Conservation (phyloP, 2,113 vertebrate genomes). For the Cynocephalus volans region DNA sequence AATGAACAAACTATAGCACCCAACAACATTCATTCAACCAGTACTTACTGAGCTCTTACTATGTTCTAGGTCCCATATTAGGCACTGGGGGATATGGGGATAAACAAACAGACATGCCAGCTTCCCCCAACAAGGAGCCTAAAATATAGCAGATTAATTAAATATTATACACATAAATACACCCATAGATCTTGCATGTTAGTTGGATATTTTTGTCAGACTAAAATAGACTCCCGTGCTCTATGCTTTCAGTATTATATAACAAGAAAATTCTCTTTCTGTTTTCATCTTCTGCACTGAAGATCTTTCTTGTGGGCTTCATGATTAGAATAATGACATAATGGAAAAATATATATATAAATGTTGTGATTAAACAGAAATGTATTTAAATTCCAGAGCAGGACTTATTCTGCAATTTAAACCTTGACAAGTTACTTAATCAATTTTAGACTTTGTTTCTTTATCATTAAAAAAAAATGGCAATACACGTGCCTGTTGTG, state of each 20-base stretch:
- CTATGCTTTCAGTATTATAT: not conserved
- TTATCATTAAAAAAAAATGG: constrained; percentile 10
- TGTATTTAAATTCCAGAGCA: not conserved
- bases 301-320: not conserved
- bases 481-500: not conserved
- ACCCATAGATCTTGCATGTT: not conserved
- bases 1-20: not conserved
- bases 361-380: constrained; percentile 5
- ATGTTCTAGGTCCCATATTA: not conserved
- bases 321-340: not conserved
- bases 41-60: not conserved
- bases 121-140: not conserved
- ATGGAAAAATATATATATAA: not conserved
- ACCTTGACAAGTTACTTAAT: not conserved
- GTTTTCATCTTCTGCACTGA: not conserved
- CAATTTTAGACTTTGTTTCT: not conserved
- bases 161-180: not conserved
- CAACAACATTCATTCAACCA: not conserved
- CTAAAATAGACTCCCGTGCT: not conserved
- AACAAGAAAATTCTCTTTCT: not conserved
- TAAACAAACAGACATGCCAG: not conserved
- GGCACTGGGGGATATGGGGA: not conserved
- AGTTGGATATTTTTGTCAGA: not conserved
- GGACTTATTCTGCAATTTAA: not conserved
- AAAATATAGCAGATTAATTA: not conserved